These are phyloP conservation scores for Euplagia quadripunctaria DNA, from an alignment of 2,888 invertebrate genomes.

Conservation along the genomic window DNA sequence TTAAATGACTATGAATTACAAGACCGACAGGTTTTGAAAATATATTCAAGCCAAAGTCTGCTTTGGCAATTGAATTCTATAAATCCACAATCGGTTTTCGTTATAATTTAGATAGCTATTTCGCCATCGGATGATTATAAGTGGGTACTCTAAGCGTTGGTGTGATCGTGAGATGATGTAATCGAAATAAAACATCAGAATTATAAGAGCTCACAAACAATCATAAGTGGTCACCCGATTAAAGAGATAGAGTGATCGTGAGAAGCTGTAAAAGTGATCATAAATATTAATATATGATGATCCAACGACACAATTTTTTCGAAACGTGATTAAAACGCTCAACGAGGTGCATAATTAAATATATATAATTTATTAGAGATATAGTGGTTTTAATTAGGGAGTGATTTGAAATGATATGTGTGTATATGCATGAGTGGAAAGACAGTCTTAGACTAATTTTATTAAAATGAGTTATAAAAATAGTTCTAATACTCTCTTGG, in stretches of 20 bases:
- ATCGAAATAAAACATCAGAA: not conserved
- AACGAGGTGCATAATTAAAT: not conserved
- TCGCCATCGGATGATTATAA: not conserved
- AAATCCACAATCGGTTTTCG: too few relatives aligned
- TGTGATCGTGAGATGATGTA: not conserved
- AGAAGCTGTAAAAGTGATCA: not conserved
- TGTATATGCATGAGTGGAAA: slow-evolving; percentile 11
- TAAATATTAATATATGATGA: not conserved
- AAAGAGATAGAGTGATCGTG: not conserved
- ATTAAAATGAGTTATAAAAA: slow-evolving; percentile 43
- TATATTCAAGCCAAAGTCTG: not conserved
- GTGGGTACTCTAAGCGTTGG: not conserved
- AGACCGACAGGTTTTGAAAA: not conserved
- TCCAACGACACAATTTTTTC: not conserved
- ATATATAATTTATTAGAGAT: not conserved
- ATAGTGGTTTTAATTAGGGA: not conserved
- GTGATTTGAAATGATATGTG: slow-evolving; percentile 43
- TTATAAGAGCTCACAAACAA: not conserved
- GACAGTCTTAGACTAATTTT: slow-evolving; percentile 4
- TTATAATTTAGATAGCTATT: too few relatives aligned
- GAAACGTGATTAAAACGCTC: not conserved
- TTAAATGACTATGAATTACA: not conserved
- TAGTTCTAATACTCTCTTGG: slow-evolving; percentile 33
- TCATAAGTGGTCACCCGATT: not conserved
- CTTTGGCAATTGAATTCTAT: not conserved